A percentile compares a stretch with the other conserved stretches of the same genome.
Evolutionary conservation across 1,140 invertebrate genomes (phyloP).

Genomic region (Bombyx mandarina): DNA sequence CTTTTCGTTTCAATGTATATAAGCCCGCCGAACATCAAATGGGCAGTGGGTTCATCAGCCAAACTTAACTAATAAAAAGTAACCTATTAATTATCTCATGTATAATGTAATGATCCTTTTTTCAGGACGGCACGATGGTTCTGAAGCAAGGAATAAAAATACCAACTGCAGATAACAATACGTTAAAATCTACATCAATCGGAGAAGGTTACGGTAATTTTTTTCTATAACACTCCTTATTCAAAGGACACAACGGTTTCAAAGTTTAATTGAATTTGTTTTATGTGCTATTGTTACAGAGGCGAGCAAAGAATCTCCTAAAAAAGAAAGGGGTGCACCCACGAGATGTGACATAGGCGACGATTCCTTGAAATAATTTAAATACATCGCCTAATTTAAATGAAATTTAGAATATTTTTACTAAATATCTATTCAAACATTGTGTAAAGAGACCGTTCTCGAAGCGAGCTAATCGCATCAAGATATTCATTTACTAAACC

Average conservation of each 20-base stretch:
- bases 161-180: slow-evolving; percentile 27
- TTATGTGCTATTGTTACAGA: slow-evolving; percentile 19
- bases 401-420: too few relatives aligned
- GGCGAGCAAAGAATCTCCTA: slow-evolving; percentile 28
- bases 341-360: slow-evolving; percentile 37
- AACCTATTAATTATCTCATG: not conserved
- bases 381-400: too few relatives aligned
- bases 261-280: not conserved
- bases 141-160: slow-evolving; percentile 64
- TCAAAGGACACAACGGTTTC: too few relatives aligned
- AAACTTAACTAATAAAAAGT: not conserved
- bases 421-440: too few relatives aligned
- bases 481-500: too few relatives aligned
- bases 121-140: slow-evolving; percentile 66
- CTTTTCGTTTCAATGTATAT: too few relatives aligned
- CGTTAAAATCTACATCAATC: slow-evolving; percentile 28
- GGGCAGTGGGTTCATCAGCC: too few relatives aligned
- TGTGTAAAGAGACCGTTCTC: too few relatives aligned
- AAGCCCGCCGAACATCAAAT: too few relatives aligned
- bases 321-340: slow-evolving; percentile 26
- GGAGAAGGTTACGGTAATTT: slow-evolving; percentile 21
- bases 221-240: not conserved
- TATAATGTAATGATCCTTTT: slow-evolving; percentile 7
- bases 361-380: slow-evolving; percentile 4
- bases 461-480: too few relatives aligned